Percentiles rank a stretch among this genome's conserved stretches.
Conservation (phyloP, 2,888 invertebrate genomes). For the Amphipyra berbera region DNA sequence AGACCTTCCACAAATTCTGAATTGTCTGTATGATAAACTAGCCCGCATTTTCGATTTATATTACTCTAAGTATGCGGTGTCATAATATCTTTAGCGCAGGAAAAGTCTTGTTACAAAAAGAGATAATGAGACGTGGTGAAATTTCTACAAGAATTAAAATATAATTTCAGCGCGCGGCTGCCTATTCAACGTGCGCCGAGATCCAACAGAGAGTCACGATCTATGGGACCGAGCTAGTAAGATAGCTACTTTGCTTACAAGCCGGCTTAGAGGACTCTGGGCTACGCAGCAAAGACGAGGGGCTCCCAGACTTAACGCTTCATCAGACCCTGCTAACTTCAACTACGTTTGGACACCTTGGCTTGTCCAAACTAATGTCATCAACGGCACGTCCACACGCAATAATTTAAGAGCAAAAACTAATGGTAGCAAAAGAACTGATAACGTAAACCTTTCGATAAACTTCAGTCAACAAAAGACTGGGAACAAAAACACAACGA, state of each 20-base stretch:
- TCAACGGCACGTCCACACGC: neutral
- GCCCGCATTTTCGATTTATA: too few relatives aligned
- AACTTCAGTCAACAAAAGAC: conserved; percentile 60
- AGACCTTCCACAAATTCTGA: too few relatives aligned
- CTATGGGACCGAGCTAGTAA: conserved; percentile 87
- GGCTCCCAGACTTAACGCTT: conserved; percentile 82
- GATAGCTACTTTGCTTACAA: conserved; percentile 81
- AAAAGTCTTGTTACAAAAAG: too few relatives aligned
- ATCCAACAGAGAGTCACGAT: conserved; percentile 95
- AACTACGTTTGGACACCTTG: conserved; percentile 94
- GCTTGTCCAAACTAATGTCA: conserved; percentile 62
- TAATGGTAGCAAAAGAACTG: conserved; percentile 41
- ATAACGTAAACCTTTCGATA: conserved; percentile 62
- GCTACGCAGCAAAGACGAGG: conserved; percentile 85
- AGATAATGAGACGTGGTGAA: too few relatives aligned
- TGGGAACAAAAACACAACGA: conserved; percentile 61
- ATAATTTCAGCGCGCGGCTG: conserved; percentile 90
- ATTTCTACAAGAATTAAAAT: neutral
- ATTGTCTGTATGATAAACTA: too few relatives aligned
- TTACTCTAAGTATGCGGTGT: too few relatives aligned
- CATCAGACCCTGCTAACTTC: conserved; percentile 92
- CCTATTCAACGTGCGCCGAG: conserved; percentile 93
- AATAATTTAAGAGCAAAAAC: conserved; percentile 32
- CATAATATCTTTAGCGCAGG: too few relatives aligned
- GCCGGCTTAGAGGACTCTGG: conserved; percentile 79